Evolutionary conservation across 2,888 invertebrate species (phyloP).

Genomic region (Microplitis manilae): DNA sequence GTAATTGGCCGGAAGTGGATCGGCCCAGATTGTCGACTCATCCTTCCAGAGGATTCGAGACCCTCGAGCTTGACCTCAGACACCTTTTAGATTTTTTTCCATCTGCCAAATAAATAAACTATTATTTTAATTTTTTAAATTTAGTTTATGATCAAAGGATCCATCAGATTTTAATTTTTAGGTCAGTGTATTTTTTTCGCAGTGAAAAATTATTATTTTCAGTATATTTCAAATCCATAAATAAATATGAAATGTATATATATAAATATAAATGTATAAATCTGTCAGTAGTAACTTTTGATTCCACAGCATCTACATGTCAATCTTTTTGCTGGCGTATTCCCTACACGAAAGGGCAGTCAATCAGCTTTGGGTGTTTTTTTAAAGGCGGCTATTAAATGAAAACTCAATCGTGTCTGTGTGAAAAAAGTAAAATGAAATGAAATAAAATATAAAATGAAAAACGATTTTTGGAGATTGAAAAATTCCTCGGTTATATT

Average conservation of each 20-base stretch:
- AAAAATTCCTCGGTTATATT: background rate
- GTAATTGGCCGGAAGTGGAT: slow-evolving; percentile 28
- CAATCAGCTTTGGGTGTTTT: background rate
- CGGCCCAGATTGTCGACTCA: slow-evolving; percentile 28
- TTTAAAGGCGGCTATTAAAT: background rate
- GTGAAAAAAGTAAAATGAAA: background rate
- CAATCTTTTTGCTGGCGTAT: background rate
- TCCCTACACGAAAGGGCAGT: background rate
- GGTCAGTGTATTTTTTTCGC: background rate
- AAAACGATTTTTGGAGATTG: background rate
- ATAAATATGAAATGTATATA: background rate
- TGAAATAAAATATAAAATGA: background rate
- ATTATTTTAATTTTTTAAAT: too few species aligned
- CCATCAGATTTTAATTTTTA: background rate
- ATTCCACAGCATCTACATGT: background rate
- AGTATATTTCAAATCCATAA: background rate
- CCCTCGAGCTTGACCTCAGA: slow-evolving; percentile 16
- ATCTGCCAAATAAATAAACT: slow-evolving; percentile 36
- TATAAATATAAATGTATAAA: background rate
- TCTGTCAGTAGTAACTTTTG: background rate
- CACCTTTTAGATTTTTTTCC: slow-evolving; percentile 31
- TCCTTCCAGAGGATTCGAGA: slow-evolving; percentile 13
- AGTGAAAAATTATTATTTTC: background rate
- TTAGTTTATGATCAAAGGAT: background rate
- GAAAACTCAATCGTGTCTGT: background rate